These are phyloP conservation scores for Poliocrania exsul DNA, from an alignment of 2,797 vertebrate species.

Conservation along the genomic window DNA sequence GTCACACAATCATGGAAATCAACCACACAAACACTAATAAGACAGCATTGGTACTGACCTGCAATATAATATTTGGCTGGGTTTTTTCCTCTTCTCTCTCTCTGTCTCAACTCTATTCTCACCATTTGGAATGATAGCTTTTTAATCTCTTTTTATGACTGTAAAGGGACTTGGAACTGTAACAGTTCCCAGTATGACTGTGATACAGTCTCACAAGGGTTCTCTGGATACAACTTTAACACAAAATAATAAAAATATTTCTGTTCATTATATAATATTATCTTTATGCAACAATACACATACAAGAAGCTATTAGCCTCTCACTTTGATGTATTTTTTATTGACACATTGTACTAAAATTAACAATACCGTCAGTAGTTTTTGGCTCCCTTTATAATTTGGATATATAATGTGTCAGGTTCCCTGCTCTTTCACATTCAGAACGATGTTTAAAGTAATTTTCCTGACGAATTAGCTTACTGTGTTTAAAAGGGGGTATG, in stretches of 20 bases:
- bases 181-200: neutral
- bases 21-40: fast-evolving
- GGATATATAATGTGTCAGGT: neutral
- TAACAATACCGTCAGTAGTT: neutral
- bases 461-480: neutral
- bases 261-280: neutral
- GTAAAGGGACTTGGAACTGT: neutral
- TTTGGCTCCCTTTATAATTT: neutral
- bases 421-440: neutral
- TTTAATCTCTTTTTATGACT: neutral
- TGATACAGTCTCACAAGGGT: neutral
- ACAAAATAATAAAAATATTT: neutral
- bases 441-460: neutral
- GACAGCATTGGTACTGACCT: neutral
- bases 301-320: neutral
- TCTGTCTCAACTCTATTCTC: neutral
- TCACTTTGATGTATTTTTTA: neutral
- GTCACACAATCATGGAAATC: neutral
- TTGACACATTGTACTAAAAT: neutral
- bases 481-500: neutral
- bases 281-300: neutral
- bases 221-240: neutral
- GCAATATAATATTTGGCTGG: neutral
- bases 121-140: neutral
- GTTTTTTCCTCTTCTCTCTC: neutral